Base-by-base conservation (phyloP, 92 coral and sea anemone species). In the Porites rus region DNA sequence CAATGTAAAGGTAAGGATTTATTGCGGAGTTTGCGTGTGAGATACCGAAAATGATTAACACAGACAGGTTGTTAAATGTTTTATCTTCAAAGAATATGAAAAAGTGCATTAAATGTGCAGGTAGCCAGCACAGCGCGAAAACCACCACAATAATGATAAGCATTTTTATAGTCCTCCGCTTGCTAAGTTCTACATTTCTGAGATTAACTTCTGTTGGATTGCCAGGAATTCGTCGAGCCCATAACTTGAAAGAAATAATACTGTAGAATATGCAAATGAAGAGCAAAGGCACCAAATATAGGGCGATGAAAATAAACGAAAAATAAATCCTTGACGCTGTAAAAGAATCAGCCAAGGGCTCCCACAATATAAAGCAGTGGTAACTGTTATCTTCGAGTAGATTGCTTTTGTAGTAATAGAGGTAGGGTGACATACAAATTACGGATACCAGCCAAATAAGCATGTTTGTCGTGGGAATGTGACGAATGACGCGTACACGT, bases 111-210 rank as follows among this genome's bases (percentile, higher is more conserved):
- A 88, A n/a, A 63, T 93, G 96, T 1, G 92, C 91, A 7, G 96
- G 96, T 14, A 92, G 89, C 96, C 96, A 93, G 64, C 93, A 93
- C 24, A 89, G 52, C 14, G 94, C 89, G 75, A 93, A 93, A 46
- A 86, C 91, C 4, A 93, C 62, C 17, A 93, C 96, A 16, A 93
- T 82, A 25, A 91, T 79, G 69, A 93, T 86, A 54, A 93, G 82
- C 94, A 91, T 93, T 63, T 91, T 93, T 82, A 93, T 74, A 3
- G 94, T 85, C n/a, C 94, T 70, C 61, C 87, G 65, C 74, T 93
- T 93, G 80, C 85, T 88, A 46, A 46, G 22, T 53, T 91, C 88
- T 3, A 94, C 93, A 18, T 87, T 74, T 38, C 91, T 72, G 50
- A 86, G 85, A 73, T 88, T 88, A 10, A 72, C 71, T 24, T 80